Base-by-base conservation (phyloP, 2,113 vertebrate species). In the Nyctereutes procyonoides region DNA sequence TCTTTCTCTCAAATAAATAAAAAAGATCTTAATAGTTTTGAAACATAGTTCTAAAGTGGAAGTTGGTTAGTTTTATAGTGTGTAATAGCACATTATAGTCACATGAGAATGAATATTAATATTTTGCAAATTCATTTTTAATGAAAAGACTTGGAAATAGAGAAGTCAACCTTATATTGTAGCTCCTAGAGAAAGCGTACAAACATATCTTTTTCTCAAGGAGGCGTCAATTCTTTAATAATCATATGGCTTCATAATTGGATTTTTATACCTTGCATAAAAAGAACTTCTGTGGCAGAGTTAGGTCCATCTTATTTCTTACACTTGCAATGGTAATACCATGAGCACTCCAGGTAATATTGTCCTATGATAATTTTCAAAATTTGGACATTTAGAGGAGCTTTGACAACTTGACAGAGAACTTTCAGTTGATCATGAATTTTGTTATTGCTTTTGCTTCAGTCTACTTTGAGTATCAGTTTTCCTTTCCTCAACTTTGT, bases 171-270 rank as follows among this genome's bases (percentile, higher is more conserved):
- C 32, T 92, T 35, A 73, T 30, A 51, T 58, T 85, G 81, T 48
- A 87, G 30, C 92, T 95, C 20, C 28, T 71, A 85, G 9, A 91
- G 76, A 80, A 90, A 94, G 73, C 74, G 16, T 53, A 35, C 22
- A 90, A 62, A 53, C 48, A 38, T 43, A 15, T 62, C 48, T 95
- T 96, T 87, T 81, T 71, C 48, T 58, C 87, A 84, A 86, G n/a
- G 30, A 88, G 2, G 28, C 12, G 55, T 60, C 60, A 71, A 84
- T 85, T 97, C n/a, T 13, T 95, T 81, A 88, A 94, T 69, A 97
- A 56, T 85, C 20, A 56, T 35, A 81, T 0, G 77, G 14, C 2
- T 19, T 93, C 22, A 77, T 86, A 79, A 90, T 51, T 93, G 32
- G 71, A 28, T 74, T 81, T 85, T 94, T 85, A 84, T 84, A 94